Conservation (phyloP, 2,888 invertebrate genomes). For the Thymelicus lineola region DNA sequence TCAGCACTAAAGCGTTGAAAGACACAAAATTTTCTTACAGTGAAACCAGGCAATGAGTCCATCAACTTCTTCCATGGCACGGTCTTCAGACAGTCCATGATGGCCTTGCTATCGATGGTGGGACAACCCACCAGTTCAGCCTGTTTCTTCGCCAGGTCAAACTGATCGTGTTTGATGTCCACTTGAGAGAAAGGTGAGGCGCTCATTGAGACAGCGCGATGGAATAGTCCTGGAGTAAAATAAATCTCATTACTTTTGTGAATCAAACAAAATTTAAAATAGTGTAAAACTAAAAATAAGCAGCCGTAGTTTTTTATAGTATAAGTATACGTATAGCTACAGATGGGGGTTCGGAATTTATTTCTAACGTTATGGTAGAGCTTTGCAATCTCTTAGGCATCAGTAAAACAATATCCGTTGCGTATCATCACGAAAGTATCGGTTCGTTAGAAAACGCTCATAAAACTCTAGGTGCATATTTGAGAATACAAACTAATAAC, state of each 20-base stretch:
- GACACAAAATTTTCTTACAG: constrained; percentile 57
- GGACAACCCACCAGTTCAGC: constrained; percentile 86
- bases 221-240: constrained; percentile 85
- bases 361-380: no score
- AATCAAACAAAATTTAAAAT: background rate
- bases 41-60: constrained; percentile 69
- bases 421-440: no score
- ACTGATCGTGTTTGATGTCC: constrained; percentile 80
- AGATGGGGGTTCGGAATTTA: no score
- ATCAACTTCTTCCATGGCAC: constrained; percentile 72
- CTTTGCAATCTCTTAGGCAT: no score
- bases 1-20: background rate
- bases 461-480: no score
- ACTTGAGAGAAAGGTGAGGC: constrained; percentile 84
- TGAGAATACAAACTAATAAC: no score
- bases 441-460: no score
- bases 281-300: no score
- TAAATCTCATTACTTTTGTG: background rate
- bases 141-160: constrained; percentile 85
- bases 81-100: constrained; percentile 85
- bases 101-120: constrained; percentile 73
- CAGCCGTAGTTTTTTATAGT: no score
- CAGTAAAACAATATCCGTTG: no score
- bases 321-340: no score
- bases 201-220: constrained; percentile 88